Percentiles rank a stretch among this genome's conserved stretches.
Evolutionary conservation across 2,113 vertebrate species (phyloP).

Genomic region (Gavia stellata): DNA sequence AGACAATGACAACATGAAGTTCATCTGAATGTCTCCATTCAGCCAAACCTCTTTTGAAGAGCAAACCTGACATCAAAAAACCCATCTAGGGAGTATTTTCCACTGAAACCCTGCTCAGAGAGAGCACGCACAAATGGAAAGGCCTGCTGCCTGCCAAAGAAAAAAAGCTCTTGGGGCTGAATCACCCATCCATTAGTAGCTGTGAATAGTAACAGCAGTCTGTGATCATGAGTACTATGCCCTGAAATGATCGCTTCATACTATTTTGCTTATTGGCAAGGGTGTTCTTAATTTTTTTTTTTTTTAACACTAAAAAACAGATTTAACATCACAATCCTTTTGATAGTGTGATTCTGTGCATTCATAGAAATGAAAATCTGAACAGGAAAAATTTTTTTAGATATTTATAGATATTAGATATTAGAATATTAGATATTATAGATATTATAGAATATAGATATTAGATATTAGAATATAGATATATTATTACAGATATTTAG

Average conservation of each 20-base stretch:
- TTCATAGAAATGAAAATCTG: background rate
- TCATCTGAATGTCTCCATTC: background rate
- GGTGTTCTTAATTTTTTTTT: background rate
- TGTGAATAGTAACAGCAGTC: background rate
- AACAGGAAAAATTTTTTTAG: background rate
- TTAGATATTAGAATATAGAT: no score
- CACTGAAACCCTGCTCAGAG: background rate
- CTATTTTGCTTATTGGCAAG: background rate
- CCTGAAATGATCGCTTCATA: background rate
- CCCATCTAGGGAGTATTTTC: background rate
- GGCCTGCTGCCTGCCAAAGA: background rate
- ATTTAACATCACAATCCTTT: background rate
- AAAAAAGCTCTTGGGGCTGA: background rate
- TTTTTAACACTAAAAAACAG: background rate
- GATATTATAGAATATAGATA: no score
- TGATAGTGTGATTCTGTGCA: background rate
- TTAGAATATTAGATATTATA: no score
- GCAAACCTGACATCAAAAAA: background rate
- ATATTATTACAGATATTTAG: no score
- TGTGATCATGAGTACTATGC: background rate
- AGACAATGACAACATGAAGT: background rate
- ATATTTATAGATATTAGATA: no score
- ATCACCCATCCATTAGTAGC: background rate
- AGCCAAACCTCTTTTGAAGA: background rate
- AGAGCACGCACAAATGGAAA: rapidly evolving